Evolutionary conservation across 1,140 invertebrate species (phyloP), one percentile per base, ranked within the genome.

Genomic region (Trichogramma pretiosum): DNA sequence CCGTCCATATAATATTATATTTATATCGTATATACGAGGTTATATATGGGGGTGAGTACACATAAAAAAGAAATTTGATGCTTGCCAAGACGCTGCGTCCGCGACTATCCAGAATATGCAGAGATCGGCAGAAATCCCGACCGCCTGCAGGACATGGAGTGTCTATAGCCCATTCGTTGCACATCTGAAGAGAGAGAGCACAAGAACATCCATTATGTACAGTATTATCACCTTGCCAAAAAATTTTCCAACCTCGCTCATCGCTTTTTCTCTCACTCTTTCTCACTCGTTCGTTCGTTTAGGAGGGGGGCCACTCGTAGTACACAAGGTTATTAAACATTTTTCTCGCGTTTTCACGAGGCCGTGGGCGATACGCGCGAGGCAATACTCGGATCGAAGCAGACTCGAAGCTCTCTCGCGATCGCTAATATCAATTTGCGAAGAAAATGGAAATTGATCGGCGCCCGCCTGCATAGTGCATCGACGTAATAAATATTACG

Each of bases 101-200:
- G 37, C 67, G 74, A 42, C 78, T 79, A 60, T 81, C 78, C 70
- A 81, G 73, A 61, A 81, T 77, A 62, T 81, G 79, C 50, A 80
- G 64, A 13, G 78, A 80, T 62, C 79, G 77, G 56, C 79, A 81
- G 60, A 80, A 81, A 53, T 78, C 77, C 60, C 77, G 69, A 45
- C 74, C 77, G 66, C 74, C 76, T 56, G 69, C 65, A 54, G 77
- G 77, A 65, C 79, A 81, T 16, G 78, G 78, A 26, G 75, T 72
- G 56, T 81, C 79, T 55, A 81, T 81, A 32, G 79, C 79, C 65
- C 73, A 81, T 62, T 77, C 72, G 66, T 81, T 81, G 67, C 79
- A 81, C 63, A 80, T 75, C 56, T 72, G 58, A 38, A 43, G 55
- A 5, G 19, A 9, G 8, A 45, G 14, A 26, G 36, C 30, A 30